Evolutionary conservation across 1,140 invertebrate genomes (phyloP).

Genomic region (Oncopodura yosiiana): DNA sequence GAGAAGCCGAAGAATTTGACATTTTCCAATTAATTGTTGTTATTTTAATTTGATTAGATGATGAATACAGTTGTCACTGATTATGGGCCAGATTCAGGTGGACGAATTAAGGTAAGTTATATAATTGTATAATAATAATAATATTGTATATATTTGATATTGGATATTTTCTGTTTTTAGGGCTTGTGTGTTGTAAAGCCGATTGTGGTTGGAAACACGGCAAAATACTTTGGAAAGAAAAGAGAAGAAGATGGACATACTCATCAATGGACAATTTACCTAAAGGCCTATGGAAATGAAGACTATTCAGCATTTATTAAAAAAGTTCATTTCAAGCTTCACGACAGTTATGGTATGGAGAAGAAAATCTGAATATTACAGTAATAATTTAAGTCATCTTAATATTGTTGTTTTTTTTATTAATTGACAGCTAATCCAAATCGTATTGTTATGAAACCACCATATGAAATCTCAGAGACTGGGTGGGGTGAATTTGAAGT

Average conservation of each 20-base stretch:
- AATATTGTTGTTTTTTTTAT: too few species aligned
- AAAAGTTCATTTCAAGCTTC: constrained; percentile 94
- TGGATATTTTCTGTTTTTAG: constrained; percentile 42
- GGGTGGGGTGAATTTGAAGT: constrained; percentile 99
- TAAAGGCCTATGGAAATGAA: constrained; percentile 86
- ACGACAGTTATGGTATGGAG: constrained; percentile 98
- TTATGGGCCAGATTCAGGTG: constrained; percentile 70
- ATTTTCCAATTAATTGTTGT: too few species aligned
- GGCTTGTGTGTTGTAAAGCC: constrained; percentile 87
- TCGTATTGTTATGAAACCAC: constrained; percentile 82
- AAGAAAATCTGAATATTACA: too few species aligned
- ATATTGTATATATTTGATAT: background rate
- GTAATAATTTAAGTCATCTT: too few species aligned
- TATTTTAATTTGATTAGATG: constrained; percentile 34
- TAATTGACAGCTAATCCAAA: constrained; percentile 58
- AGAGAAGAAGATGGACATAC: constrained; percentile 98
- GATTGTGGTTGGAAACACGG: constrained; percentile 93
- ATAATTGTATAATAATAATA: background rate
- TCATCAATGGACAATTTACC: constrained; percentile 97
- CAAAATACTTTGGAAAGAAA: constrained; percentile 92
- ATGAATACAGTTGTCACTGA: constrained; percentile 60
- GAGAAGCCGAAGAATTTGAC: too few species aligned
- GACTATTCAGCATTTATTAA: constrained; percentile 93
- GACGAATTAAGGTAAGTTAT: constrained; percentile 57
- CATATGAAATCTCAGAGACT: constrained; percentile 95